Percentiles rank a stretch among this genome's conserved stretches.
Conservation (phyloP, 2,888 invertebrate species). For the Ophioninae sp. region DNA sequence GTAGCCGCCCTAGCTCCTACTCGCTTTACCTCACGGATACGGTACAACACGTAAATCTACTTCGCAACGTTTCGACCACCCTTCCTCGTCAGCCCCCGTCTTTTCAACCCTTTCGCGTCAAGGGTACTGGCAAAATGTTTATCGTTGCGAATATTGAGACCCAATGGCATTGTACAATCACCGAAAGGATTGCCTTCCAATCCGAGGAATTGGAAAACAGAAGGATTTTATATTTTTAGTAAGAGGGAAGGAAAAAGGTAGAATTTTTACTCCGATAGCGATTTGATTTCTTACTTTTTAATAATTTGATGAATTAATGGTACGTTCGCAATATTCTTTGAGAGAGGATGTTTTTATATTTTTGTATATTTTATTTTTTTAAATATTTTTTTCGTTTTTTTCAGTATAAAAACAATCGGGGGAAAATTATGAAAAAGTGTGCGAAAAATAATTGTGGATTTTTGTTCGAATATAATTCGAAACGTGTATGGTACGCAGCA, state of each 20-base stretch:
- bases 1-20: constrained; percentile 40
- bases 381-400: too few species aligned
- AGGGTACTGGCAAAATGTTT: constrained; percentile 41
- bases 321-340: too few species aligned
- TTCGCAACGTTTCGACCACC: constrained; percentile 25
- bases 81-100: not conserved
- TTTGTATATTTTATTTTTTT: too few species aligned
- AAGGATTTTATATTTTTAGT: not conserved
- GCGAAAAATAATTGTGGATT: not conserved
- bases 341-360: too few species aligned
- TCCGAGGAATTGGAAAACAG: not conserved
- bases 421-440: not conserved
- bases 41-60: constrained; percentile 32
- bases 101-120: constrained; percentile 50
- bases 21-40: constrained; percentile 30
- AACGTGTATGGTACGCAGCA: not conserved
- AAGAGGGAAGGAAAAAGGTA: not conserved
- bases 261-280: too few species aligned
- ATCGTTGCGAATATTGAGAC: constrained; percentile 30
- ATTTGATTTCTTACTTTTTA: too few species aligned
- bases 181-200: not conserved
- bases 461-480: not conserved
- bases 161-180: constrained; percentile 4
- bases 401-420: not conserved
- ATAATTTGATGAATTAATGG: too few species aligned